phyloP scores from a whole-genome alignment of 2,888 invertebrate genomes.

The Caenorhabditis plicata region DNA sequence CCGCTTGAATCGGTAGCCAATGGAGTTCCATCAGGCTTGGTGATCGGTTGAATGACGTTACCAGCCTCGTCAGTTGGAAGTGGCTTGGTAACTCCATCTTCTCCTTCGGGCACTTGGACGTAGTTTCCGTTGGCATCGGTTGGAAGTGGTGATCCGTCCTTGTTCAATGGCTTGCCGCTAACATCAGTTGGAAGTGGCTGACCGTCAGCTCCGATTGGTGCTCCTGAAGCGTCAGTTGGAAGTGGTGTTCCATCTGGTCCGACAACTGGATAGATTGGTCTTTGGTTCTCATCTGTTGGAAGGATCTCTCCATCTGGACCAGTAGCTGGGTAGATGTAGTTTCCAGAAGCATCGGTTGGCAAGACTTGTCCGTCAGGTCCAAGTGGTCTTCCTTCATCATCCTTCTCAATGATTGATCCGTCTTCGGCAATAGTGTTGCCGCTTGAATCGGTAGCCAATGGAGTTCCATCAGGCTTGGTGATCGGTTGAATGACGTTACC shows the following conservation, averaged over 20 bases:
- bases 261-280: slow-evolving; percentile 15
- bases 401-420: slow-evolving; percentile 16
- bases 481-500: slow-evolving; percentile 23
- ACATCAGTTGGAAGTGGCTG: slow-evolving; percentile 15
- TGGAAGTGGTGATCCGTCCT: slow-evolving; percentile 41
- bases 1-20: slow-evolving; percentile 26
- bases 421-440: slow-evolving; percentile 17
- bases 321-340: slow-evolving; percentile 35
- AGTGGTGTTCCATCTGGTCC: slow-evolving; percentile 18
- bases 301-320: slow-evolving; percentile 31
- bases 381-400: slow-evolving; percentile 36
- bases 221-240: slow-evolving; percentile 29
- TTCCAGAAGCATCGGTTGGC: slow-evolving; percentile 36
- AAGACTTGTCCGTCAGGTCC: slow-evolving; percentile 18
- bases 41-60: slow-evolving; percentile 16
- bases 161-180: slow-evolving; percentile 11
- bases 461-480: slow-evolving; percentile 16
- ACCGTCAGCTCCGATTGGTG: slow-evolving; percentile 28
- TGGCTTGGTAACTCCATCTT: slow-evolving; percentile 8
- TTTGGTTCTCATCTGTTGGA: slow-evolving; percentile 28
- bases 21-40: slow-evolving; percentile 23
- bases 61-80: slow-evolving; percentile 36
- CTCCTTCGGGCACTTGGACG: slow-evolving; percentile 32
- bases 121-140: slow-evolving; percentile 41
- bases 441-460: slow-evolving; percentile 16